A percentile compares a stretch with the other conserved stretches of the same genome.
Evolutionary conservation across 2,113 vertebrate genomes (phyloP).

Genomic region (Motacilla tschutschensis): DNA sequence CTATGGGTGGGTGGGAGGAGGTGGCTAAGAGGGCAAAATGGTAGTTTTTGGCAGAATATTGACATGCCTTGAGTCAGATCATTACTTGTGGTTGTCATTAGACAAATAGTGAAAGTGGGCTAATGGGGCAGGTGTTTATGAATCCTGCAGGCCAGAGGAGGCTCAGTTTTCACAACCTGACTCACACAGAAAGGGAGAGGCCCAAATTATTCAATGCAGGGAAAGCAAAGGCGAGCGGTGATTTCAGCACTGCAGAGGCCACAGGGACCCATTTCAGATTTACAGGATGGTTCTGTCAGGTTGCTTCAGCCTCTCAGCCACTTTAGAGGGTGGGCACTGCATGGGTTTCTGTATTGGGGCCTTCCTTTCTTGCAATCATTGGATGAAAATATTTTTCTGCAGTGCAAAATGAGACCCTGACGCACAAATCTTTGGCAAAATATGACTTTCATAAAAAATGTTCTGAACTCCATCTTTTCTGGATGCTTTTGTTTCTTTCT

Average conservation of each 20-base stretch:
- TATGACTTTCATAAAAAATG: neutral
- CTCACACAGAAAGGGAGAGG: neutral
- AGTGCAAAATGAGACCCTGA: neutral
- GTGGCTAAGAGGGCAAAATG: conserved; percentile 22
- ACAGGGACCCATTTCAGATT: neutral
- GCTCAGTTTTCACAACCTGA: conserved; percentile 35
- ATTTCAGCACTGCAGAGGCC: neutral
- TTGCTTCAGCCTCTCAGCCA: neutral
- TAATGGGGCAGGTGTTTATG: conserved; percentile 46
- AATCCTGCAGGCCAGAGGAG: neutral
- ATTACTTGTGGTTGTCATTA: conserved; percentile 21
- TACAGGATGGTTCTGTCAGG: neutral
- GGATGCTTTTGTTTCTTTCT: neutral
- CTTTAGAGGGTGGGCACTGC: neutral
- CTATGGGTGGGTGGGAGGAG: conserved; percentile 30
- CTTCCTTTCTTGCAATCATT: neutral
- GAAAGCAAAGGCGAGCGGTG: accelerated
- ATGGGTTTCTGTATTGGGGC: neutral
- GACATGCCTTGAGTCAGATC: conserved; percentile 21
- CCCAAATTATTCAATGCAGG: neutral
- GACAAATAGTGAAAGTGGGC: conserved; percentile 12
- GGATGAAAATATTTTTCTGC: neutral
- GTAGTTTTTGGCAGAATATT: conserved; percentile 48
- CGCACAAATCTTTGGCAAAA: neutral
- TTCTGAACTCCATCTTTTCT: neutral